Evolutionary conservation across 1,140 invertebrate genomes (phyloP).

Genomic region (Anoplolepis gracilipes): DNA sequence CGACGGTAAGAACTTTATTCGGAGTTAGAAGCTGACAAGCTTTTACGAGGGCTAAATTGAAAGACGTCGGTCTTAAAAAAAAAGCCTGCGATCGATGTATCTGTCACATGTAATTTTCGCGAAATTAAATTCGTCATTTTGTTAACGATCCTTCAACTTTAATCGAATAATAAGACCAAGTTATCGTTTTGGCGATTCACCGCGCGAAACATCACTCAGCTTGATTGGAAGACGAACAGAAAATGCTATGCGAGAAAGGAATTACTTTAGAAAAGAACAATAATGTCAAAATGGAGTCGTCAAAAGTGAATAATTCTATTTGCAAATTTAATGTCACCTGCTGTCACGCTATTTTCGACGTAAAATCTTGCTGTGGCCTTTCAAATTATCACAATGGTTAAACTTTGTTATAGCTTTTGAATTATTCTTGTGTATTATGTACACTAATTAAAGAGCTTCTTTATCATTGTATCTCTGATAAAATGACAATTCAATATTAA

Average conservation of each 20-base stretch:
- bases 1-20: neutral
- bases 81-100: neutral
- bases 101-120: constrained; percentile 20
- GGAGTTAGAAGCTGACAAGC: neutral
- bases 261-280: constrained; percentile 20
- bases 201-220: neutral
- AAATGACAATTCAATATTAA: neutral
- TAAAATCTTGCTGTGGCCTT: neutral
- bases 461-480: neutral
- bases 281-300: neutral
- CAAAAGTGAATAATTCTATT: constrained; percentile 11
- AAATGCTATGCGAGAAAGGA: neutral
- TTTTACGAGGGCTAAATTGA: constrained; percentile 11
- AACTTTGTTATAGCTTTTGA: neutral
- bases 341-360: neutral
- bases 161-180: neutral
- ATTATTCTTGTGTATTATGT: neutral
- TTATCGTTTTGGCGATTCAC: constrained; percentile 14
- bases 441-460: neutral
- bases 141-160: constrained; percentile 1
- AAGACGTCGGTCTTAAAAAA: constrained; percentile 1
- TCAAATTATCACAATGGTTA: neutral
- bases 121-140: constrained; percentile 20
- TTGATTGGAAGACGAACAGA: constrained; percentile 12
- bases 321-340: neutral